These are phyloP conservation scores for Auanema sp. DNA, from an alignment of 2,888 invertebrate species.

Conservation along the genomic window DNA sequence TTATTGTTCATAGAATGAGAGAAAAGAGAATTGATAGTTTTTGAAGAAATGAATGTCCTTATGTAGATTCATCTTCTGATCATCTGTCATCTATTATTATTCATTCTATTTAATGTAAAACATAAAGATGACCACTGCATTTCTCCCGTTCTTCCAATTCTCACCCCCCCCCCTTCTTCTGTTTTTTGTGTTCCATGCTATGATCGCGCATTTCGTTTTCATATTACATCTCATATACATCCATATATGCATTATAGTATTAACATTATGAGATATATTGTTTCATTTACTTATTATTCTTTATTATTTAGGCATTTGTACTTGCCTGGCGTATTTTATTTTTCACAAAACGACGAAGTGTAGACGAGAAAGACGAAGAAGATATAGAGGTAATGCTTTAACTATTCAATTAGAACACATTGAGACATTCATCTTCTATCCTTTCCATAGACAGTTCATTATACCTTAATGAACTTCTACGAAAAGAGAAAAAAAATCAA, in stretches of 20 bases:
- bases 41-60: too few species aligned
- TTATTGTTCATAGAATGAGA: too few species aligned
- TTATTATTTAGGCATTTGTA: conserved; percentile 37
- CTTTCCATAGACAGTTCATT: too few species aligned
- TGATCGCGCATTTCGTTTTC: background rate
- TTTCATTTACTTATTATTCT: background rate
- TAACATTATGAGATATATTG: background rate
- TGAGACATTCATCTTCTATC: too few species aligned
- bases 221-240: background rate
- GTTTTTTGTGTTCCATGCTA: background rate
- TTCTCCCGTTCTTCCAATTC: background rate
- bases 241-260: background rate
- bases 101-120: background rate
- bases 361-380: conserved; percentile 23
- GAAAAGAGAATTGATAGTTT: too few species aligned
- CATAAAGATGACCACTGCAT: conserved; percentile 3
- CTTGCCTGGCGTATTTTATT: conserved; percentile 37
- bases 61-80: too few species aligned
- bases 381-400: conserved; percentile 11
- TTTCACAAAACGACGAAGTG: conserved; percentile 23
- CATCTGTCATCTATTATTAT: too few species aligned
- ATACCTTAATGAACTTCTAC: too few species aligned
- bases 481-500: too few species aligned
- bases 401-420: too few species aligned
- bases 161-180: background rate